Evolutionary conservation across 2,113 vertebrate species (phyloP), one percentile per base, ranked within the genome.

Genomic region (Crotalus viridis): DNA sequence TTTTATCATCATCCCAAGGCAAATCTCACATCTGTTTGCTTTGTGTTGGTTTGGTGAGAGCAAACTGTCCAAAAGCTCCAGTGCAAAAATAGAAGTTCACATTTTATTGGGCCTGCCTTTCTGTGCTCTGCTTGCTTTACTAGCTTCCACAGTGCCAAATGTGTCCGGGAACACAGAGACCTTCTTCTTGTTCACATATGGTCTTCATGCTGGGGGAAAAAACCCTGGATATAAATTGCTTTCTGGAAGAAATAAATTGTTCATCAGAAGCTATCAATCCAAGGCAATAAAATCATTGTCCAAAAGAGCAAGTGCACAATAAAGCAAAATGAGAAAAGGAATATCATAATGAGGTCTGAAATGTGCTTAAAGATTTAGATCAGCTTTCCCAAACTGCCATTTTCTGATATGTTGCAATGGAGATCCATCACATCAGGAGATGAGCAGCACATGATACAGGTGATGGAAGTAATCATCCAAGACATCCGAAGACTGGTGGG

Each of bases 41-140:
- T 48, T 48, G 26, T 87, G 0, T 46, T 61, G 57, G 17, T 85
- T 61, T 56, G n/a, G 0, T 22, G 28, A 56, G 90, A 89, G 33
- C 33, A 81, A 43, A 39, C 74, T 43, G 15, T 81, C 48, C 15
- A 43, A 0, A 61, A 87, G 9, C 24, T n/a, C 85, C 12, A 61
- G 51, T 33, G 22, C 22, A 74, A 74, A 74, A 74, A 74, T 17
- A 33, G n/a, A 74, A 33, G 4, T 22, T 46, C 3, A 61, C 0
- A 86, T 90, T 2, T 17, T 64, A 1, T 15, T 54, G 10, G 48
- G 26, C 85, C 93, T 22, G 64, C n/a, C 43, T 87, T 85, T 89
- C 64, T 0, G 10, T 15, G n/a, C 69, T 87, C 10, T 15, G 10
- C 24, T 52, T 22, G 48, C 0, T 88, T 51, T 26, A 6, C 61